These are phyloP conservation scores for Macaria notata DNA, from an alignment of 2,888 invertebrate genomes.

Conservation along the genomic window DNA sequence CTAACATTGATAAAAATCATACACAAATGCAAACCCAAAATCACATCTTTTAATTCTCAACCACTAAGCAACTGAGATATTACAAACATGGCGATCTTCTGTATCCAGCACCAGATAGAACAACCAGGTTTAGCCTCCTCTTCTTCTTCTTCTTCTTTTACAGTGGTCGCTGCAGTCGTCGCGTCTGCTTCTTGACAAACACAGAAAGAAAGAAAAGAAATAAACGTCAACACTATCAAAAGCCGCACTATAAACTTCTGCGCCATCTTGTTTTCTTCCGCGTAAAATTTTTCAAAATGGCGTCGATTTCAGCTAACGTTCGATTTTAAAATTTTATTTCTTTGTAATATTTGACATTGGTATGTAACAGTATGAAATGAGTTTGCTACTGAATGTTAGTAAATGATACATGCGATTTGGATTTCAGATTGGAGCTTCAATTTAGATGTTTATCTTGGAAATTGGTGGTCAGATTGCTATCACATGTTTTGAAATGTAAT, in stretches of 20 bases:
- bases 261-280: constrained; percentile 34
- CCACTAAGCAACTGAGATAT: constrained; percentile 74
- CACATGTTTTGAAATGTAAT: constrained; percentile 25
- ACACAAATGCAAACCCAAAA: not conserved
- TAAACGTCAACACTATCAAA: constrained; percentile 44
- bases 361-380: constrained; percentile 1
- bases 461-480: constrained; percentile 32
- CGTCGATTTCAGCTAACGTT: not conserved
- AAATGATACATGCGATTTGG: constrained; percentile 26
- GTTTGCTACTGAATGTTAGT: constrained; percentile 12
- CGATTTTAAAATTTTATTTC: not conserved
- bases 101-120: constrained; percentile 80
- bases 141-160: constrained; percentile 65
- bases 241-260: constrained; percentile 42
- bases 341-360: constrained; percentile 21
- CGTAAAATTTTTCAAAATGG: constrained; percentile 1
- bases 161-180: constrained; percentile 54
- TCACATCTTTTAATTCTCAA: constrained; percentile 20
- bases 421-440: constrained; percentile 18
- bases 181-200: constrained; percentile 58
- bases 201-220: constrained; percentile 43
- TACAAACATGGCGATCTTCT: constrained; percentile 76
- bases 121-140: constrained; percentile 65
- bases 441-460: constrained; percentile 36
- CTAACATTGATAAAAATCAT: too few relatives aligned